These are phyloP conservation scores for Pseudochirops cupreus DNA, from an alignment of 2,797 vertebrate genomes.

Conservation along the genomic window DNA sequence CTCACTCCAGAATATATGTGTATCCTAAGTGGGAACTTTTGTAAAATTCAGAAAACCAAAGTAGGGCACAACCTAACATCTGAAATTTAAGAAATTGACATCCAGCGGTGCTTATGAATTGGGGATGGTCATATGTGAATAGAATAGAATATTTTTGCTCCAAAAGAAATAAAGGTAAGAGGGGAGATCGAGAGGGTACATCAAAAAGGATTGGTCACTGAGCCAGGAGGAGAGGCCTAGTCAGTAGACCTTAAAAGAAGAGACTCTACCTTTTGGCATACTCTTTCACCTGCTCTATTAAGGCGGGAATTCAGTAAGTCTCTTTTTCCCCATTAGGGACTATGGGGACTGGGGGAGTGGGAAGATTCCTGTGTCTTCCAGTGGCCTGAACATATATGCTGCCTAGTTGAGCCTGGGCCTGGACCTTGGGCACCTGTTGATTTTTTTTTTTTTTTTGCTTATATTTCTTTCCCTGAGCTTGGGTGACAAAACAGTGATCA, in stretches of 20 bases:
- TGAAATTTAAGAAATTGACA: slow-evolving; percentile 51
- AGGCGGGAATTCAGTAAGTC: too few species aligned
- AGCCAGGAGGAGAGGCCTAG: not conserved
- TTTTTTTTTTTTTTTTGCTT: too few species aligned
- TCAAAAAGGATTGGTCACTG: not conserved
- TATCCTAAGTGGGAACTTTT: slow-evolving; percentile 74
- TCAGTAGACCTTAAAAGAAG: not conserved
- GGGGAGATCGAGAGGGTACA: not conserved
- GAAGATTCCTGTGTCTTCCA: too few species aligned
- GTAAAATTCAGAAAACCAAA: slow-evolving; percentile 63
- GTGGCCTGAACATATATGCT: too few species aligned
- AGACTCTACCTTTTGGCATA: too few species aligned
- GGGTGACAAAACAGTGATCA: too few species aligned
- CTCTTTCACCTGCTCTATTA: too few species aligned
- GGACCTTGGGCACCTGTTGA: too few species aligned
- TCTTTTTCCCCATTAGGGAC: too few species aligned
- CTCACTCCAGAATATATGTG: slow-evolving; percentile 80
- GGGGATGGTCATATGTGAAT: not conserved
- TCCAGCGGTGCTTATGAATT: not conserved
- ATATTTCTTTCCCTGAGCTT: too few species aligned
- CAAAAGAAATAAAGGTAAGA: not conserved
- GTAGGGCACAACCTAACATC: slow-evolving; percentile 72
- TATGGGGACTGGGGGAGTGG: too few species aligned
- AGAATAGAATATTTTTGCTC: not conserved
- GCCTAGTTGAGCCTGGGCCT: too few species aligned